A percentile compares a stretch with the other conserved stretches of the same genome.
phyloP scores from a whole-genome alignment of 2,113 vertebrate genomes.

The Cisticola juncidis region DNA sequence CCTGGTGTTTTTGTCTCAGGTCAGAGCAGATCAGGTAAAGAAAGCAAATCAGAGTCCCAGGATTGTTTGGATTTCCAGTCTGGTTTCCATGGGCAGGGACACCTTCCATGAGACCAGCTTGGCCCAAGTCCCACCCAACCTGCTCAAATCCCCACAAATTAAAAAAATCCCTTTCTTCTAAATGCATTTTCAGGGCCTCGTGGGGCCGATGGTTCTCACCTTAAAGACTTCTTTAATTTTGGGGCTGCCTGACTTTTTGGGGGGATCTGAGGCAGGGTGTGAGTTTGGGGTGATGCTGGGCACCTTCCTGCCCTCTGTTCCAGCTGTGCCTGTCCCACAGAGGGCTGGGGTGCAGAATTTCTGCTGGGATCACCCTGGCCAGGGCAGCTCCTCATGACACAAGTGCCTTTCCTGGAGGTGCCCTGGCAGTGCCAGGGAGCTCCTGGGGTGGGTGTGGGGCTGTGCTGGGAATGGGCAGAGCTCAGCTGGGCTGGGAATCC shows the following conservation, averaged over 20 bases:
- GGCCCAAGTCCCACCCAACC: not conserved
- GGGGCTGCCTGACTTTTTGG: not conserved
- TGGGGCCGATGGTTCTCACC: not conserved
- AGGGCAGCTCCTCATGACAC: not conserved
- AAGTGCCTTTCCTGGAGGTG: slow-evolving; percentile 45
- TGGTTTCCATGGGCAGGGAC: not conserved
- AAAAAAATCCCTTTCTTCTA: not conserved
- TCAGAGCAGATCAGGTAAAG: not conserved
- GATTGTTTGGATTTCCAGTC: not conserved
- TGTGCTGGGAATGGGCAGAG: not conserved
- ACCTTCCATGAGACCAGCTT: not conserved
- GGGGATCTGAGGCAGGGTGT: not conserved
- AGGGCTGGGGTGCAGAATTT: not conserved
- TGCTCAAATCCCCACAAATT: not conserved
- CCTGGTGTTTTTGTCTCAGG: not conserved
- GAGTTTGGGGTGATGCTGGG: not conserved
- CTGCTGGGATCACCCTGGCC: not conserved
- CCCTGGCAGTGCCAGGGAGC: not conserved
- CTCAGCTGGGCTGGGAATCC: not conserved
- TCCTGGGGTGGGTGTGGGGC: accelerated
- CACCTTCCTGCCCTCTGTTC: not conserved
- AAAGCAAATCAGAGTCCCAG: not conserved
- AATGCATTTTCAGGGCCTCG: not conserved
- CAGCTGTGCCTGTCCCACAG: accelerated
- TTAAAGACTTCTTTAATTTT: not conserved